Base-by-base conservation (phyloP, 2,797 vertebrate species). In the Sebastiscus tertius region DNA sequence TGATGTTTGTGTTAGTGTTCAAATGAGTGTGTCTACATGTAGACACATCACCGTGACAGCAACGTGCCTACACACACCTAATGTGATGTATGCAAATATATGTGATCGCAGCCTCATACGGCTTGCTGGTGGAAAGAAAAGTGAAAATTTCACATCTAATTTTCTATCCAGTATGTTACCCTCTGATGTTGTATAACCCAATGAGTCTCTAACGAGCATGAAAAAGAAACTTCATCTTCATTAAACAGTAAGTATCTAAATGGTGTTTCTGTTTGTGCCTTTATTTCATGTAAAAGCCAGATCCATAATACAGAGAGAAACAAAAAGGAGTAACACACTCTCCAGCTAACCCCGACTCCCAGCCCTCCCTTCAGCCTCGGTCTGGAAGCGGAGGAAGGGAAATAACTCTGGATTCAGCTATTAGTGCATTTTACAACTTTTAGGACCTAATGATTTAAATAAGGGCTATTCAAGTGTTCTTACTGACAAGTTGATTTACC, bases 1-100 rank as follows among this genome's bases (percentile, higher is more conserved):
- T 39, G 36, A 68, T 62, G 61, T 79, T 79, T 80, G 68, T 54
- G 54, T 73, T 36, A 1, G 18, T 5, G 72, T 70, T 69, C 36
- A 33, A 24, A 68, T 77, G 22, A 74, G 16, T 54, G 16, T 49
- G 12, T 39, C 55, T 68, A 31, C 49, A 5, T 12, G 42, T 31
- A 27, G 29, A 27, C 54, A 10, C 22, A 46, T 46, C 16, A n/a
- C 54, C 58, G 16, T 31, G 46, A 31, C 13, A 3, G 18, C 26
- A 14, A 16, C 33, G 20, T 63, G 31, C 22, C 11, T 22, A 26
- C 79, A 56, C 27, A 34, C 10, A 29, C 12, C 16, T 29, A 16
- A 18, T 56, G n/a, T 26, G 52, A 69, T 70, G 24, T 64, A 31
- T 18, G 8, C 13, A 36, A 59, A 69, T 54, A 27, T 36, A 39